Conservation (phyloP, 2,797 vertebrate species). For the Eidolon dupreanum region DNA sequence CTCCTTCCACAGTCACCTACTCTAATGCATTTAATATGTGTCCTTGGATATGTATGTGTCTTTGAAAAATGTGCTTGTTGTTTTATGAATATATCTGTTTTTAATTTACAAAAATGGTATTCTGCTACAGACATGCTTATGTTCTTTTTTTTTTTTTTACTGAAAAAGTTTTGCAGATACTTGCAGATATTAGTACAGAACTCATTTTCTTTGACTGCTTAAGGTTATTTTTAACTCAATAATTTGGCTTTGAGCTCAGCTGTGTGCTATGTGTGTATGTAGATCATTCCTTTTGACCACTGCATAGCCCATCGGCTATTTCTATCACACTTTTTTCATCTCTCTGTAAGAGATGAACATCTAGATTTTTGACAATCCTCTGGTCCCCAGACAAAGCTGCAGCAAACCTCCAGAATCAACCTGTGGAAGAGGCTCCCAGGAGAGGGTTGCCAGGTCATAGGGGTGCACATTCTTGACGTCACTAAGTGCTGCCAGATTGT, state of each 20-base stretch:
- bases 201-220: no score
- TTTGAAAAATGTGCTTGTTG: neutral
- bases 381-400: neutral
- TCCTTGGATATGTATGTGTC: neutral
- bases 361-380: neutral
- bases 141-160: no score
- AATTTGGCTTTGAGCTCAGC: neutral
- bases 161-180: no score
- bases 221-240: neutral
- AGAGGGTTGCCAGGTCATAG: neutral
- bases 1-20: neutral
- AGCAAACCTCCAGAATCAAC: neutral
- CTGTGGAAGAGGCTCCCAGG: neutral
- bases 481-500: constrained; percentile 29
- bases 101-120: neutral
- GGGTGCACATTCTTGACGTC: neutral
- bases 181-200: no score
- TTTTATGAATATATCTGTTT: neutral
- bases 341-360: neutral
- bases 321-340: neutral
- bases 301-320: neutral
- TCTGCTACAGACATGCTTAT: neutral
- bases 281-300: neutral
- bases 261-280: neutral
- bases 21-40: neutral